Evolutionary conservation across 2,797 vertebrate species (phyloP).

Genomic region (Cossypha caffra): DNA sequence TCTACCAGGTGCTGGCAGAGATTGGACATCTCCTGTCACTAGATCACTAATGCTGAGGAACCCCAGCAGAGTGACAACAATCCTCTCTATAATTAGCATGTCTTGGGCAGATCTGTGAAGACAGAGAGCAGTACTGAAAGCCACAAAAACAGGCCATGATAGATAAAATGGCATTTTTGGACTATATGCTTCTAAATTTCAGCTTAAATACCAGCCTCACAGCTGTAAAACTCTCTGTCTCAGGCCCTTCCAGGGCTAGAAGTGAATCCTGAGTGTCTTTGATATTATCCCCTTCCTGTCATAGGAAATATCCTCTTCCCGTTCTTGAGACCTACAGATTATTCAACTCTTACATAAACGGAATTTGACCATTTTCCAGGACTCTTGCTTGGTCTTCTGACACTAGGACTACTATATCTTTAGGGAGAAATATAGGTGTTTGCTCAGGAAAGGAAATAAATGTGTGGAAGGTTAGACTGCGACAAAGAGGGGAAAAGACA

Average conservation of each 20-base stretch:
- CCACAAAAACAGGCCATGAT: not conserved
- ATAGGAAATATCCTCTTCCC: not conserved
- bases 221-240: not conserved
- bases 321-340: not conserved
- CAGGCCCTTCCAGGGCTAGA: not conserved
- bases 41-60: not conserved
- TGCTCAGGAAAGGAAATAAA: not conserved
- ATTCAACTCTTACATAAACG: not conserved
- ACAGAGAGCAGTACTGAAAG: not conserved
- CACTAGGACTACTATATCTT: not conserved
- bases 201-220: not conserved
- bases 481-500: not conserved
- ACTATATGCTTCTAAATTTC: not conserved
- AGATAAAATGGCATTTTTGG: not conserved
- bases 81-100: not conserved
- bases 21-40: fast-evolving
- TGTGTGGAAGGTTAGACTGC: not conserved
- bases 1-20: not conserved
- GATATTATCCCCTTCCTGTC: not conserved
- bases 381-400: not conserved
- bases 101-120: not conserved
- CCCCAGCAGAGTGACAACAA: not conserved
- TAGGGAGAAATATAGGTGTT: not conserved
- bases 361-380: not conserved
- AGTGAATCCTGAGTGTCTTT: not conserved